Evolutionary conservation across 2,888 invertebrate species (phyloP), one percentile per base, ranked within the genome.

Genomic region (Lepidonotus clava): DNA sequence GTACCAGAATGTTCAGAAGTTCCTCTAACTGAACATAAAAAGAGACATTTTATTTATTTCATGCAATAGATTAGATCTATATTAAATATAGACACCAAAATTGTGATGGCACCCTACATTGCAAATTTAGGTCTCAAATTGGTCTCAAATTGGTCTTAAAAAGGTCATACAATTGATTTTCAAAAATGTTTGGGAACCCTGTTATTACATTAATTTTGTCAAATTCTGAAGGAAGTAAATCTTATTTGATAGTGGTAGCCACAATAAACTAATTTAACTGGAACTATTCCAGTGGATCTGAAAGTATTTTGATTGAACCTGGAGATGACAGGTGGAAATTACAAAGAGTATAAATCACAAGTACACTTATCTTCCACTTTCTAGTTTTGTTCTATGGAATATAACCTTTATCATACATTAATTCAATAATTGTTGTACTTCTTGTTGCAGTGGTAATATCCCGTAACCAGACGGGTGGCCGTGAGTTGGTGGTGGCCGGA

Each of bases 401-500:
- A 21, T 21, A 14, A 11, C 21, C 21, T 28, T 14, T 6, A 21
- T 66, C n/a, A 8, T 66, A 14, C 28, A 28, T 14, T 66, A 14
- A 8, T 66, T 6, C 34, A 8, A 71, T 71, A 14, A 6, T 36
- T 8, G 4, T 8, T 11, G 6, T 6, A 36, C 34, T 18, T 71
- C 36, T 32, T 34, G 8, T 38, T 71, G 18, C 71, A 71, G 71
- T 71, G 71, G 71, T 71, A n/a, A 24, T 71, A 5, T 71, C 71
- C 6, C 34, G n/a, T 6, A 71, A 71, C 71, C 8, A 71, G 71
- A 71, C 32, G 6, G 34, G 4, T 71, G 6, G 32, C 6, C 32
- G 11, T 6, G 11, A 14, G 34, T 8, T 71, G 32, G 5, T 14
- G 28, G n/a, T 84, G 53, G 84, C 32, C n/a, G 84, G 84, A 0